Conservation (phyloP, 2,888 invertebrate genomes). For the Timandra comae region DNA sequence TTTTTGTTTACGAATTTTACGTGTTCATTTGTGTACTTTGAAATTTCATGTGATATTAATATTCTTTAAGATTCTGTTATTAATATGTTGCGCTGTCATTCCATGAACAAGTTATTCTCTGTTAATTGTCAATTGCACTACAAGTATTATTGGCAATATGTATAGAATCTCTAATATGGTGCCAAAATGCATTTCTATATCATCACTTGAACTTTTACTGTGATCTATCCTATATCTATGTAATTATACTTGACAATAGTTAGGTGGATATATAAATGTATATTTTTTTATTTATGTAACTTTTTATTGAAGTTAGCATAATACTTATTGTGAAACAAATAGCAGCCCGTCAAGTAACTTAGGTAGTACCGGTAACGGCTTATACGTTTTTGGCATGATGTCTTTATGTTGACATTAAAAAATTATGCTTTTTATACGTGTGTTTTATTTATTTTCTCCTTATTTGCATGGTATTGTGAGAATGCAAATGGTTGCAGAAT, state of each 20-base stretch:
- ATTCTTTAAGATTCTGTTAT: slow-evolving; percentile 54
- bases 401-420: slow-evolving; percentile 70
- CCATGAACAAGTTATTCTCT: slow-evolving; percentile 30
- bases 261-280: slow-evolving; percentile 49
- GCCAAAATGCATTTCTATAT: slow-evolving; percentile 62
- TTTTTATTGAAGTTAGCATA: slow-evolving; percentile 66
- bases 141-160: slow-evolving; percentile 13
- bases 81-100: slow-evolving; percentile 53
- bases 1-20: slow-evolving; percentile 64
- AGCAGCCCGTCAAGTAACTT: slow-evolving; percentile 52
- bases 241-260: slow-evolving; percentile 53
- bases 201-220: slow-evolving; percentile 48
- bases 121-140: slow-evolving; percentile 17
- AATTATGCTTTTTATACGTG: slow-evolving; percentile 67
- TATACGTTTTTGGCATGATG: slow-evolving; percentile 68
- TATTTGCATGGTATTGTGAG: slow-evolving; percentile 57
- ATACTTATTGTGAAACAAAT: slow-evolving; percentile 43
- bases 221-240: slow-evolving; percentile 51
- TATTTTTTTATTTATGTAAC: slow-evolving; percentile 64
- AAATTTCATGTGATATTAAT: slow-evolving; percentile 74
- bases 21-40: slow-evolving; percentile 61
- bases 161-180: slow-evolving; percentile 60
- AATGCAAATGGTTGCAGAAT: slow-evolving; percentile 70
- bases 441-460: slow-evolving; percentile 59
- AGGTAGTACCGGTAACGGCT: slow-evolving; percentile 53